Base-by-base conservation (phyloP, 2,888 invertebrate genomes). In the Gastracanthus pulcherrimus region DNA sequence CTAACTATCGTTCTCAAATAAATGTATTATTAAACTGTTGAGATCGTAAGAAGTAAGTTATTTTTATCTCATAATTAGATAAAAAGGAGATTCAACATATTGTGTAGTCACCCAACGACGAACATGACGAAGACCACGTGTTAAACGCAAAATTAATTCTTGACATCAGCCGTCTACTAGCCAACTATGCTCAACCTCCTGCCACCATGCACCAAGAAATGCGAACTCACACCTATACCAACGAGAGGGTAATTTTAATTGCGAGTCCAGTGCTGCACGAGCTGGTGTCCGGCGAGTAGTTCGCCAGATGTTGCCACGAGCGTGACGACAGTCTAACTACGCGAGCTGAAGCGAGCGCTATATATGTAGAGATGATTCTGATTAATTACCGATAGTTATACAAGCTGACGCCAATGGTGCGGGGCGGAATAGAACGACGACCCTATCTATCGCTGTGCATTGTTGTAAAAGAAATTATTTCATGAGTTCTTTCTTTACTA, bases 281-380 rank as follows among this genome's bases (percentile, higher is more conserved):
- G n/a, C n/a, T n/a, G 34, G 38, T 2, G 70, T 2, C 26, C 58
- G 23, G 58, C 62, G 76, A 76, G 80, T 80, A 69, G 60, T 55
- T 45, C 51, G 78, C 80, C 82, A 91, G 91, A 91, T 91, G 91
- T 91, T 90, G 88, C 91, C 91, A 88, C 86, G 88, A 85, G 88
- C 91, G 91, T 91, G 91, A 91, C 91, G 91, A 91, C 90, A 90
- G 90, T 90, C 90, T 91, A 91, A 91, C 91, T 90, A 90, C 88
- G n/a, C n/a, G 45, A 48, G 87, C 38, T 4, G 13, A 69, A 81
- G 60, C 86, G 88, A 89, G 88, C 87, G 87, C 34, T 48, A 51
- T 19, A 58, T 13, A 62, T 13, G 23, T 70, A 87, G 89, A 89
- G 90, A 91, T 90, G 90, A 91, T 91, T 90, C 91, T 91, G 90